Conservation (phyloP, 2,888 invertebrate genomes). For the Xylota segnis region DNA sequence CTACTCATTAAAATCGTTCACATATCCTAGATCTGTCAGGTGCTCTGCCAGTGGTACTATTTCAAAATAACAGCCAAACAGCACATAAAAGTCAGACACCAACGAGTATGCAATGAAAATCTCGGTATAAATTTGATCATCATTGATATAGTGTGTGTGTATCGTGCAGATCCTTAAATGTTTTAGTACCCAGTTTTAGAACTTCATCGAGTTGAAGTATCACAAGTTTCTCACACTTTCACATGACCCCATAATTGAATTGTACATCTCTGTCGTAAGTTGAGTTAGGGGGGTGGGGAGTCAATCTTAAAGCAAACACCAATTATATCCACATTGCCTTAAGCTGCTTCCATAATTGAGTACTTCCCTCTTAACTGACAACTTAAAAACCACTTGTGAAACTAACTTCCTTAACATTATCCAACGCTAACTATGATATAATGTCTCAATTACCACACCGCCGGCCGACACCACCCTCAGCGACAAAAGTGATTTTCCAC, state of each 20-base stretch:
- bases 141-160: no score
- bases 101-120: background rate
- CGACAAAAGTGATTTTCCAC: conserved; percentile 34
- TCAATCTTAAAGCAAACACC: background rate
- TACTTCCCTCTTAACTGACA: conserved; percentile 37
- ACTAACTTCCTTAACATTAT: conserved; percentile 49
- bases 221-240: no score
- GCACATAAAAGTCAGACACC: background rate
- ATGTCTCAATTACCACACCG: conserved; percentile 48
- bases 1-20: background rate
- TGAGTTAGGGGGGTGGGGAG: no score
- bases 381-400: conserved; percentile 39
- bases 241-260: background rate
- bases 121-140: background rate
- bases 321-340: conserved; percentile 22
- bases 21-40: background rate
- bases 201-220: no score
- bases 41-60: background rate
- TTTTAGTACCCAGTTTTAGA: no score
- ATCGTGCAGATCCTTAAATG: no score
- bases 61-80: background rate
- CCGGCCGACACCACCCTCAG: background rate
- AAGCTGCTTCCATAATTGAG: conserved; percentile 40
- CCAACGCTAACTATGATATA: conserved; percentile 31
- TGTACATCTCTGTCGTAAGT: background rate